phyloP scores from a whole-genome alignment of 2,888 invertebrate genomes.

The Ectropis crepuscularia region DNA sequence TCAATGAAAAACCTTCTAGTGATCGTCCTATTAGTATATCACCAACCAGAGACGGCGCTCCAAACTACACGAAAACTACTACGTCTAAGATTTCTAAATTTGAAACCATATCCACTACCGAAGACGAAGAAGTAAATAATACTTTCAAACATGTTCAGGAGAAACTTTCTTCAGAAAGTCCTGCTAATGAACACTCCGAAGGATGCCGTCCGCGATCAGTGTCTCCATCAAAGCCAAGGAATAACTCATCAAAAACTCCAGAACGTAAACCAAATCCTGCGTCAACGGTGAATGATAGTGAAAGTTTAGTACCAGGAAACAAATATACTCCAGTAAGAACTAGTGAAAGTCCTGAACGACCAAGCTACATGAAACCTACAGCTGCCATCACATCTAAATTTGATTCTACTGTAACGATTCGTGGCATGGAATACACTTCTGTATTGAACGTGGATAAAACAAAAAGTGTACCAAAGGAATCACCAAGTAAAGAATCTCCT shows the following conservation, averaged over 20 bases:
- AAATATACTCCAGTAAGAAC: conserved; percentile 27
- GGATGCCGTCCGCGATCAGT: conserved; percentile 6
- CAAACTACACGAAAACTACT: conserved; percentile 27
- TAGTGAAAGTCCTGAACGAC: conserved; percentile 47
- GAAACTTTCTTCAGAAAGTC: conserved; percentile 15
- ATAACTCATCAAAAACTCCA: conserved; percentile 5
- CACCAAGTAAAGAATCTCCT: conserved; percentile 24
- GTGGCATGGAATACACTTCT: conserved; percentile 39
- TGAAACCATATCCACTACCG: conserved; percentile 22
- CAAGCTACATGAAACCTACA: conserved; percentile 42
- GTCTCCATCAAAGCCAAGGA: conserved; percentile 14
- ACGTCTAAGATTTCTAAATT: conserved; percentile 21
- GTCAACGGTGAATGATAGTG: conserved; percentile 13
- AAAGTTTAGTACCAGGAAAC: conserved; percentile 17
- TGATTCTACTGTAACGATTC: conserved; percentile 39
- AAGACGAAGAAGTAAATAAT: conserved; percentile 19
- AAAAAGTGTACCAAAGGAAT: conserved; percentile 25
- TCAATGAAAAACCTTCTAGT: conserved; percentile 4
- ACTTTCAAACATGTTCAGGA: conserved; percentile 17
- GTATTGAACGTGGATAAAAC: conserved; percentile 25
- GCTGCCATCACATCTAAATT: conserved; percentile 37
- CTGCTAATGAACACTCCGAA: background rate
- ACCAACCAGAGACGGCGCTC: conserved; percentile 12
- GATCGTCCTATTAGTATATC: conserved; percentile 7
- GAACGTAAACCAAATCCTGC: conserved; percentile 22